phyloP scores from a whole-genome alignment of 2,113 vertebrate species.

The Hippocampus barbouri region DNA sequence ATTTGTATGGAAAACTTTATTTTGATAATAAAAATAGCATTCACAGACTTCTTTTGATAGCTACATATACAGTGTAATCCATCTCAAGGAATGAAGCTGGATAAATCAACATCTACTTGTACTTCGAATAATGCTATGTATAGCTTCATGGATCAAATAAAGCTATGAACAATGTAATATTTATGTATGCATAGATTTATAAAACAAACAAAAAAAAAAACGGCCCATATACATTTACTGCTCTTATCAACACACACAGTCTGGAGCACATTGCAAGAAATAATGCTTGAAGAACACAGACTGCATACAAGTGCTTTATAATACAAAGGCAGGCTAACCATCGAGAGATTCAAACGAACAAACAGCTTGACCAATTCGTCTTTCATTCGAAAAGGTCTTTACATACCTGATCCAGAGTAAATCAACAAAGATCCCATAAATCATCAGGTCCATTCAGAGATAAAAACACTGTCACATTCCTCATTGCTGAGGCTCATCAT shows the following conservation, averaged over 20 bases:
- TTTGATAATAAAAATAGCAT: conserved; percentile 96
- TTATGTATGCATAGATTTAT: conserved; percentile 99
- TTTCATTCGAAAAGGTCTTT: conserved; percentile 87
- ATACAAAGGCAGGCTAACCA: conserved; percentile 89
- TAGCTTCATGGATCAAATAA: conserved; percentile 94
- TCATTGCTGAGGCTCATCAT: conserved; percentile 89
- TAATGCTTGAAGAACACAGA: conserved; percentile 86
- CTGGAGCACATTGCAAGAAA: conserved; percentile 85
- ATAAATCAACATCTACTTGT: conserved; percentile 85
- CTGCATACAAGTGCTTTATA: conserved; percentile 86
- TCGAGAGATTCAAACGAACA: conserved; percentile 80
- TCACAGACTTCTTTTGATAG: conserved; percentile 91
- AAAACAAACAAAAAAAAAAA: conserved; percentile 76
- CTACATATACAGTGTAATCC: conserved; percentile 92
- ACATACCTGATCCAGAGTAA: conserved; percentile 98
- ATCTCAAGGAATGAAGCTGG: conserved; percentile 86
- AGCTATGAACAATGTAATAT: conserved; percentile 98
- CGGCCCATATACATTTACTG: conserved; percentile 95
- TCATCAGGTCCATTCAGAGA: conserved; percentile 91
- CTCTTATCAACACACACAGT: conserved; percentile 90
- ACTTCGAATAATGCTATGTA: conserved; percentile 87
- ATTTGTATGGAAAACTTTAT: conserved; percentile 97
- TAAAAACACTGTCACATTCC: conserved; percentile 93
- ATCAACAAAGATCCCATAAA: conserved; percentile 93
- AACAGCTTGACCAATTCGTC: conserved; percentile 79